Percentiles rank a stretch among this genome's conserved stretches.
Conservation (phyloP, 1,140 invertebrate genomes). For the Cherax quadricarinatus region DNA sequence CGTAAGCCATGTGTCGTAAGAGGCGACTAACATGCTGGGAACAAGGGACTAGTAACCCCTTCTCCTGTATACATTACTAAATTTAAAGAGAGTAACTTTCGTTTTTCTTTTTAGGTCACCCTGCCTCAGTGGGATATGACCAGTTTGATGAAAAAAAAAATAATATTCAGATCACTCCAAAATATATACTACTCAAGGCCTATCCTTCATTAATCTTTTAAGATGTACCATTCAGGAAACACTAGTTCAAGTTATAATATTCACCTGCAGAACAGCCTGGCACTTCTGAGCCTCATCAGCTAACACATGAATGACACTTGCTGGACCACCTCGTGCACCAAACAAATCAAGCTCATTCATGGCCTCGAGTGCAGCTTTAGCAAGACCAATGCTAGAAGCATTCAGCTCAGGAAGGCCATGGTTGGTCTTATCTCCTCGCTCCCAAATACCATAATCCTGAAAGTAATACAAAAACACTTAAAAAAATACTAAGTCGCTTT, state of each 20-base stretch:
- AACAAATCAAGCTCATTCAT: constrained; percentile 99
- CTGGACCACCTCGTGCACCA: constrained; percentile 95
- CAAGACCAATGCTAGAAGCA: constrained; percentile 98
- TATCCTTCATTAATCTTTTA: no score
- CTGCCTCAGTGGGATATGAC: no score
- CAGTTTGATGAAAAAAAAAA: no score
- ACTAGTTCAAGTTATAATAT: not conserved
- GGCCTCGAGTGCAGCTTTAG: constrained; percentile 97
- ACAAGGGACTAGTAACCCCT: no score
- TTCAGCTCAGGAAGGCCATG: constrained; percentile 98
- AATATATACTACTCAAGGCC: no score
- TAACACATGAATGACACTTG: constrained; percentile 97
- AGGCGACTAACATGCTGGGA: no score
- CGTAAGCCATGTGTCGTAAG: no score
- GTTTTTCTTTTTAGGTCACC: no score
- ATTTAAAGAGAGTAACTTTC: no score
- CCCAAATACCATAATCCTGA: constrained; percentile 98
- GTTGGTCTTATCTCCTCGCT: constrained; percentile 99
- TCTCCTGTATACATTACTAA: no score
- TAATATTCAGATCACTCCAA: no score
- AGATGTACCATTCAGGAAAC: no score
- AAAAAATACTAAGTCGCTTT: not conserved
- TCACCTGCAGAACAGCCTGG: constrained; percentile 93
- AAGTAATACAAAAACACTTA: not conserved
- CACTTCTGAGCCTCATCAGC: constrained; percentile 99